Conservation (phyloP, 2,113 vertebrate genomes). For the Passer montanus region DNA sequence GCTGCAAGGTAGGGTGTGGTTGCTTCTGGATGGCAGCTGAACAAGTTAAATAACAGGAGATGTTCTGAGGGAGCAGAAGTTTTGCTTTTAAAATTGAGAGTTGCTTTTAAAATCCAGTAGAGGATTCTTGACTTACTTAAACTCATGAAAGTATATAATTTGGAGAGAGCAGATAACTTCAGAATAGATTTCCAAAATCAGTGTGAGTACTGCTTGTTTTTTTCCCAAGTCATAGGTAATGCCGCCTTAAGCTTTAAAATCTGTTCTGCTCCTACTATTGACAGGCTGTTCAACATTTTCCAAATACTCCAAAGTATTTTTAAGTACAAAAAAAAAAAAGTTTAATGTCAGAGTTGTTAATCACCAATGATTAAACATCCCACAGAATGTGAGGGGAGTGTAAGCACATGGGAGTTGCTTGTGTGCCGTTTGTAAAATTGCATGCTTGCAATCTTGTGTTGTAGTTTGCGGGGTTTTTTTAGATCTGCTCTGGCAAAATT, state of each 20-base stretch:
- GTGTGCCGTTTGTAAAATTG: background rate
- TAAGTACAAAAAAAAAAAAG: background rate
- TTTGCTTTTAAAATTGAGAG: background rate
- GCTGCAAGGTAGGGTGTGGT: background rate
- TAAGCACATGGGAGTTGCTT: background rate
- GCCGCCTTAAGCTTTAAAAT: background rate
- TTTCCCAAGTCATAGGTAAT: background rate
- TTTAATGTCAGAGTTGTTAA: background rate
- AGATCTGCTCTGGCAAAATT: background rate
- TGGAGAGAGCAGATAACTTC: background rate
- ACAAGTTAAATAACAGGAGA: background rate
- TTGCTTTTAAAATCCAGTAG: background rate
- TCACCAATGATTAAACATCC: background rate
- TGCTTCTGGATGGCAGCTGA: background rate
- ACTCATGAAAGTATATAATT: background rate
- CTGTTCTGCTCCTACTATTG: background rate
- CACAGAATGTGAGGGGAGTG: background rate
- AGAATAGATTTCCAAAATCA: background rate
- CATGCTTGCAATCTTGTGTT: background rate
- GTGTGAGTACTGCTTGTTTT: background rate
- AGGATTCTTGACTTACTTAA: background rate
- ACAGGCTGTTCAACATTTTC: background rate
- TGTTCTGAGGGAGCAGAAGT: background rate
- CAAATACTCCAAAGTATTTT: background rate
- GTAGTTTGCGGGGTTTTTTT: background rate